phyloP scores from a whole-genome alignment of 2,113 vertebrate species.

The Aviceda subcristata region DNA sequence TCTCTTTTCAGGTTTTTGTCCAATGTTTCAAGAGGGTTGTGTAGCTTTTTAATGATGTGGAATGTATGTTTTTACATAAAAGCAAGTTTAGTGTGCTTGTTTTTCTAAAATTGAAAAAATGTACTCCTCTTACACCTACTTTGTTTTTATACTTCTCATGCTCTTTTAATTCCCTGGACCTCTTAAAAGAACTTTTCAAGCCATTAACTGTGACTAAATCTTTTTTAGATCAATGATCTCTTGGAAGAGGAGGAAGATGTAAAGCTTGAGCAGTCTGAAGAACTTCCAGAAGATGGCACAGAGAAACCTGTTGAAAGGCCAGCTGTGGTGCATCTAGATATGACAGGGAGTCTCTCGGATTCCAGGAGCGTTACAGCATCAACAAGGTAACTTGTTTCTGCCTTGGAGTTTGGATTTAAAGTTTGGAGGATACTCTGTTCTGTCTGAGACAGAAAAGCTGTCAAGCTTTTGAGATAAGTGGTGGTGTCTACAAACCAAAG shows the following conservation, averaged over 20 bases:
- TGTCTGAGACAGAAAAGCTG: neutral
- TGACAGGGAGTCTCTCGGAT: conserved; percentile 72
- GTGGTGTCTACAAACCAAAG: neutral
- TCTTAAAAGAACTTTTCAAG: neutral
- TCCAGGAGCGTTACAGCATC: conserved; percentile 72
- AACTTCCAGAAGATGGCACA: conserved; percentile 87
- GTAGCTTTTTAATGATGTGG: neutral
- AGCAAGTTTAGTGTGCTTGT: neutral
- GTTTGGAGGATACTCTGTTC: neutral
- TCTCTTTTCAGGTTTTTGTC: neutral
- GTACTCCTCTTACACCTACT: rapidly evolving
- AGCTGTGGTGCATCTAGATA: conserved; percentile 72
- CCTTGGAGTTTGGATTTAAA: neutral
- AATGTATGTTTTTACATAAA: neutral
- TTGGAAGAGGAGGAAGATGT: conserved; percentile 90
- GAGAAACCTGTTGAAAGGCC: conserved; percentile 77
- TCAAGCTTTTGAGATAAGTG: neutral
- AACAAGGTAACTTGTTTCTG: conserved; percentile 68
- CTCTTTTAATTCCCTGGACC: neutral
- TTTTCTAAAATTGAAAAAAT: neutral
- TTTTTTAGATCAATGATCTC: conserved; percentile 88
- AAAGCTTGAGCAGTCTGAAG: conserved; percentile 91
- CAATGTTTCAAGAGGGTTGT: neutral
- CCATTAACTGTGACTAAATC: neutral
- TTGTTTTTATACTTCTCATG: neutral